Conservation (phyloP, 2,888 invertebrate species). For the Dendrolimus houi region DNA sequence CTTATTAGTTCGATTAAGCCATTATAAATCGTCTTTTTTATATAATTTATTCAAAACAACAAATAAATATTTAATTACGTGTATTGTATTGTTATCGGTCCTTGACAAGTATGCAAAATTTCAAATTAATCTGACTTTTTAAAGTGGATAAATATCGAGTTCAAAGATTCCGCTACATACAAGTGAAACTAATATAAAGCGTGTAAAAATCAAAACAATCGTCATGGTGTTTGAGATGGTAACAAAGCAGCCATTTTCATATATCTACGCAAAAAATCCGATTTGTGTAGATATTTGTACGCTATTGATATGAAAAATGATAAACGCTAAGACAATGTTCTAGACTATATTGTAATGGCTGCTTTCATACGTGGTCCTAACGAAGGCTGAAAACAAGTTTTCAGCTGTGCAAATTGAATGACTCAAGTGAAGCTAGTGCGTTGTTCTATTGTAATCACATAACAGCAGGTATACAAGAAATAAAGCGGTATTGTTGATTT, state of each 20-base stretch:
- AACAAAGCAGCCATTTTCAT: background rate
- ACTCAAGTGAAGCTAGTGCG: background rate
- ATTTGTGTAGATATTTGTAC: slow-evolving; percentile 6
- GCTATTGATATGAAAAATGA: slow-evolving; percentile 6
- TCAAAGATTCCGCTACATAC: too few species aligned
- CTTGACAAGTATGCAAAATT: too few species aligned
- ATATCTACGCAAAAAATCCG: background rate
- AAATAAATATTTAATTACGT: too few species aligned
- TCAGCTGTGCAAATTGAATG: slow-evolving; percentile 5
- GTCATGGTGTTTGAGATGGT: background rate
- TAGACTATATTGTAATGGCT: background rate
- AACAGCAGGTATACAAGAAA: background rate
- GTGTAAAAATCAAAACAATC: too few species aligned
- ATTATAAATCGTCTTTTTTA: too few species aligned
- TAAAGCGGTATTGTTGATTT: background rate
- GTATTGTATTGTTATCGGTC: too few species aligned
- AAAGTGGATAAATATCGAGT: too few species aligned
- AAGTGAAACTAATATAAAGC: too few species aligned
- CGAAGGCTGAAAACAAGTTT: slow-evolving; percentile 4
- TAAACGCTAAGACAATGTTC: background rate
- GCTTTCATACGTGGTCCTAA: slow-evolving; percentile 1
- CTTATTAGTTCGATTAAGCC: too few species aligned
- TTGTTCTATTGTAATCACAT: background rate
- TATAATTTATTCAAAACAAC: too few species aligned
- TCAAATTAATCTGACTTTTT: too few species aligned